Evolutionary conservation across 2,113 vertebrate genomes (phyloP).

Genomic region (Gymnobelideus leadbeateri): DNA sequence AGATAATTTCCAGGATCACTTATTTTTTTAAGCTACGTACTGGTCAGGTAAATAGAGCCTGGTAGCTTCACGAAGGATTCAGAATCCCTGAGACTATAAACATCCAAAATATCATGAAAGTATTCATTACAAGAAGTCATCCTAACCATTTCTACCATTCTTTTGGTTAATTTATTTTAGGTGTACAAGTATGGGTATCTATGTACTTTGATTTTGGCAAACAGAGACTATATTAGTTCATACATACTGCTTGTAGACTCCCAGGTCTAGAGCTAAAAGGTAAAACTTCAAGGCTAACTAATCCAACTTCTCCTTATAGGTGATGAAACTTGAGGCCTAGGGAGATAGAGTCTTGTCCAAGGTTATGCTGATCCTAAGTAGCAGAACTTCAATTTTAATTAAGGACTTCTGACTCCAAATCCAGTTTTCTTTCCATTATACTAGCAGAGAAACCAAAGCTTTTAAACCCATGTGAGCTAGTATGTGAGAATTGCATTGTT

Average conservation of each 20-base stretch:
- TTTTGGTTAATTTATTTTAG: background rate
- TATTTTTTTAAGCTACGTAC: background rate
- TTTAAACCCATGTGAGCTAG: background rate
- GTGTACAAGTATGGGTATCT: background rate
- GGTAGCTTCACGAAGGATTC: background rate
- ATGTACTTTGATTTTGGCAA: constrained; percentile 26
- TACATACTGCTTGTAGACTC: background rate
- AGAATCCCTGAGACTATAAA: background rate
- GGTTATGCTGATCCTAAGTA: background rate
- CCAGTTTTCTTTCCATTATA: background rate
- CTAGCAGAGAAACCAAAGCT: background rate
- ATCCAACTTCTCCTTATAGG: background rate
- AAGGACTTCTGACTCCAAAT: background rate
- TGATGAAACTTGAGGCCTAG: background rate
- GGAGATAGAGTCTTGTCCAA: background rate
- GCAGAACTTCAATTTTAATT: background rate
- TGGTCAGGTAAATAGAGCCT: background rate
- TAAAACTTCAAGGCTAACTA: background rate
- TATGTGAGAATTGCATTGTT: background rate
- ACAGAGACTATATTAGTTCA: background rate
- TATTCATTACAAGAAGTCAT: background rate
- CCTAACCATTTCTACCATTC: background rate
- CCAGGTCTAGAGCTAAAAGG: background rate
- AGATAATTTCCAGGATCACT: background rate
- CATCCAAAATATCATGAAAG: background rate